Percentiles rank a stretch among this genome's conserved stretches.
These are phyloP conservation scores for Heliconius hewitsoni DNA, from an alignment of 1,140 invertebrate species.

Conservation along the genomic window DNA sequence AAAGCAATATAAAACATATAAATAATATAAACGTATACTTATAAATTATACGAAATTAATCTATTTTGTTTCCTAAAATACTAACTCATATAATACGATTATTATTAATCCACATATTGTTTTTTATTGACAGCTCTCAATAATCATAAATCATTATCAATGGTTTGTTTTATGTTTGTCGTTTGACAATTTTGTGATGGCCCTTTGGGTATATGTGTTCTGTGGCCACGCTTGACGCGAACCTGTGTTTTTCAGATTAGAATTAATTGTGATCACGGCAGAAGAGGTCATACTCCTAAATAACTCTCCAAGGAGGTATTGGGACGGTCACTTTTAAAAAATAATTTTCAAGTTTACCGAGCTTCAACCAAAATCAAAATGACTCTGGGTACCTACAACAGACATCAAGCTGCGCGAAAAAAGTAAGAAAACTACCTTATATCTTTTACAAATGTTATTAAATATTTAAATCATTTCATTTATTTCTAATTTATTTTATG, in stretches of 20 bases:
- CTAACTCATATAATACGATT: not conserved
- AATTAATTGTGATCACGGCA: constrained; percentile 41
- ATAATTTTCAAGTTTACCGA: constrained; percentile 18
- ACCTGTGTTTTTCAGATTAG: constrained; percentile 43
- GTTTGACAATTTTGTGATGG: constrained; percentile 47
- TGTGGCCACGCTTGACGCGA: constrained; percentile 50
- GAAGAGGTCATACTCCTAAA: constrained; percentile 6
- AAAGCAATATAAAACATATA: not conserved
- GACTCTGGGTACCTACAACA: constrained; percentile 75
- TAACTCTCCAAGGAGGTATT: not conserved
- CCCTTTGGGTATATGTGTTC: too few relatives aligned
- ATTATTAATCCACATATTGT: not conserved
- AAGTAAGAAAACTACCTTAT: constrained; percentile 56
- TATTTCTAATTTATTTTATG: constrained; percentile 21
- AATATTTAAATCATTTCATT: not conserved
- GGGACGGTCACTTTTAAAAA: not conserved
- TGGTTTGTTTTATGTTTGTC: constrained; percentile 20
- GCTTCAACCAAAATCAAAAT: constrained; percentile 44
- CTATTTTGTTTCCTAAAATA: too few relatives aligned
- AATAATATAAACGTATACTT: not conserved
- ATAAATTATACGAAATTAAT: too few relatives aligned
- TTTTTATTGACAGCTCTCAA: constrained; percentile 4
- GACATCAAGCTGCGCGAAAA: constrained; percentile 69
- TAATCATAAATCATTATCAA: constrained; percentile 14
- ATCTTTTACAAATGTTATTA: not conserved